Evolutionary conservation across 2,888 invertebrate genomes (phyloP).

Genomic region (Magallana nippona): DNA sequence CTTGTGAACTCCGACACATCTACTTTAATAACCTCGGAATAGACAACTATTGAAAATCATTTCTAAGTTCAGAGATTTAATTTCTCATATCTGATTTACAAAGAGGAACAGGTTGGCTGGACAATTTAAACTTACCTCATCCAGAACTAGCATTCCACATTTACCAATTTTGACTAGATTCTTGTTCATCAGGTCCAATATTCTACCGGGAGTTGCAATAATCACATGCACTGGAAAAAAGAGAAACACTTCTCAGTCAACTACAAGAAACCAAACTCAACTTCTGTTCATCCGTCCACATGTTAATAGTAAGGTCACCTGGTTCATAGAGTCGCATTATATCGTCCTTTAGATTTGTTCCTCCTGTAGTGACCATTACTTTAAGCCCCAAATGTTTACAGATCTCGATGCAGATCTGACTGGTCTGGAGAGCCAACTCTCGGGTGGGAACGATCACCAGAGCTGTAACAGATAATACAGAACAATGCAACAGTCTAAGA

Average conservation of each 20-base stretch:
- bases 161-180: slow-evolving; percentile 95
- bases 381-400: slow-evolving; percentile 98
- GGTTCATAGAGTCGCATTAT: slow-evolving; percentile 99
- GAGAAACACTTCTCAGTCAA: neutral
- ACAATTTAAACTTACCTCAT: slow-evolving; percentile 86
- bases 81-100: too few relatives aligned
- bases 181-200: slow-evolving; percentile 99
- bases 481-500: neutral
- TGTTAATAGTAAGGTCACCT: slow-evolving; percentile 82
- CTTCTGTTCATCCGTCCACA: too few relatives aligned
- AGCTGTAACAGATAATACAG: slow-evolving; percentile 82
- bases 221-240: slow-evolving; percentile 92
- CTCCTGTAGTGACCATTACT: slow-evolving; percentile 99
- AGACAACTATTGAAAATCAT: too few relatives aligned
- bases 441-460: slow-evolving; percentile 98
- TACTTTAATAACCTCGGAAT: too few relatives aligned
- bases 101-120: too few relatives aligned
- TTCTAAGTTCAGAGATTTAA: too few relatives aligned
- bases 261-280: slow-evolving; percentile 43
- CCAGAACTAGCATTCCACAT: slow-evolving; percentile 97
- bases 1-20: too few relatives aligned
- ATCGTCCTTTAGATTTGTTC: slow-evolving; percentile 95
- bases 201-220: slow-evolving; percentile 99
- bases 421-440: slow-evolving; percentile 98
- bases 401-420: slow-evolving; percentile 99